Base-by-base conservation (phyloP, 2,888 invertebrate species). In the Microlaimidae sp. region DNA sequence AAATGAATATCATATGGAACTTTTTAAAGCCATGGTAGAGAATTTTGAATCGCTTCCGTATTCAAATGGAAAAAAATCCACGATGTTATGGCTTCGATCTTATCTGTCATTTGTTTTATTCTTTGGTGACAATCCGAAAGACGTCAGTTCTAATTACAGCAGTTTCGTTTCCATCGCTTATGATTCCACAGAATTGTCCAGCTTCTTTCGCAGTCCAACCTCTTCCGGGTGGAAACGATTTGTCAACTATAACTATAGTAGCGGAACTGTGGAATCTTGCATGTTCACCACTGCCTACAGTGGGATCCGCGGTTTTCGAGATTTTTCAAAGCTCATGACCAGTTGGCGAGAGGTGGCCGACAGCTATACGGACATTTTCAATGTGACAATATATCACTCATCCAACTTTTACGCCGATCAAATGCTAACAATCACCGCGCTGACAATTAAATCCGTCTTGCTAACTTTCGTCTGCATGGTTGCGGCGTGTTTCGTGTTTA, bases 401-500 rank as follows among this genome's bases (percentile, higher is more conserved):
- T n/a, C 7, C 21, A 27, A 13, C 7, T 26, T 49, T 19, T 49
- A 13, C 49, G 49, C 49, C 28, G 63, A 63, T 54, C 63, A 63
- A 51, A 52, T 63, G 7, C 60, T 60, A 29, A 61, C 62, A 0
- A 62, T 63, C 45, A 62, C 59, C 17, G 42, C 55, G 1, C 62
- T 21, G 60, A 60, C 63, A 2, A 46, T 60, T 19, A 61, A 60
- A 17, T 62, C 62, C 4, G 62, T 63, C 1, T 56, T 61, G 47
- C 58, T 65, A 23, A 65, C 65, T 17, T 61, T 66, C 25, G 60
- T 58, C 19, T 66, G 66, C 54, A 67, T 66, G 66, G 62, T 62
- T 1, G 53, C 62, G 13, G 61, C 66, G 5, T 66, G 66, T 53
- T 56, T 62, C 7, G 56, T 67, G 19, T 67, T 67, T 55, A 63